Conservation (phyloP, 2,113 vertebrate genomes). For the Anseranas semipalmata region DNA sequence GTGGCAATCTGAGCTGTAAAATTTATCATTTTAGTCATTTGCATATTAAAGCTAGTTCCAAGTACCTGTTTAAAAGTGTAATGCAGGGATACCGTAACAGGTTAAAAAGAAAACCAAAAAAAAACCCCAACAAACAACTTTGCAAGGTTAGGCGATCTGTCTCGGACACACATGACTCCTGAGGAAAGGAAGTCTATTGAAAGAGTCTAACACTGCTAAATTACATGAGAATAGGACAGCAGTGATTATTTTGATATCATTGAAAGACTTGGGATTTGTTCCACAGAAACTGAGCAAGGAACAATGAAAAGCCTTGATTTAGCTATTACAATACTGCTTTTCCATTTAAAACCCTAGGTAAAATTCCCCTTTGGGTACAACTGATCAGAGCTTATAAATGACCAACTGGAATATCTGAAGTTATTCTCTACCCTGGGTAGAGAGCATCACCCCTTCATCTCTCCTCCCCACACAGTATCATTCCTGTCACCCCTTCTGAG, state of each 20-base stretch:
- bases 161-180: not conserved
- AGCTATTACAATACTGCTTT: not conserved
- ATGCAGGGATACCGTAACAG: not conserved
- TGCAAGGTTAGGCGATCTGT: not conserved
- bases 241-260: not conserved
- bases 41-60: constrained; percentile 22
- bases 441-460: not conserved
- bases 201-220: not conserved
- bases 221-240: not conserved
- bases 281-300: not conserved
- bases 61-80: not conserved
- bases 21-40: not conserved
- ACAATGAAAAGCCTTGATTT: not conserved
- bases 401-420: not conserved
- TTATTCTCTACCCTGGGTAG: not conserved
- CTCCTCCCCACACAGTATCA: not conserved
- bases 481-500: not conserved
- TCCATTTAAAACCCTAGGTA: not conserved
- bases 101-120: not conserved
- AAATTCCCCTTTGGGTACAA: not conserved
- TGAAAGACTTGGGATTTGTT: not conserved
- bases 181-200: not conserved
- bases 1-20: not conserved
- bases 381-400: not conserved
- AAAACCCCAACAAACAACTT: not conserved